A percentile compares a stretch with the other conserved stretches of the same genome.
Evolutionary conservation across 1,140 invertebrate genomes (phyloP).

Genomic region (Conopomorpha cramerella): DNA sequence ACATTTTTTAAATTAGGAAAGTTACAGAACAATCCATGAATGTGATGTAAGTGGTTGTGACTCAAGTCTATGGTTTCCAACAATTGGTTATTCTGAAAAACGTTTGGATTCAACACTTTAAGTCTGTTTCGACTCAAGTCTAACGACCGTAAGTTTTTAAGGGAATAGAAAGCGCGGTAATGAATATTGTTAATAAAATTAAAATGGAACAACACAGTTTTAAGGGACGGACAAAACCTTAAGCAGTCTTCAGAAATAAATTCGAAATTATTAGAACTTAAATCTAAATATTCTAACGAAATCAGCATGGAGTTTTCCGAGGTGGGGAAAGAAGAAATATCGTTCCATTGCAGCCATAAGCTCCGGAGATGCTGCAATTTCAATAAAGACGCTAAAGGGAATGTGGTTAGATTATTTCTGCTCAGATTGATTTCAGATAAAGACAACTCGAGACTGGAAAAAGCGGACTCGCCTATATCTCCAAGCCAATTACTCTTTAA

Average conservation of each 20-base stretch:
- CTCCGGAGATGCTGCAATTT: constrained; percentile 74
- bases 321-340: constrained; percentile 66
- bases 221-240: constrained; percentile 79
- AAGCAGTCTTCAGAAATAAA: constrained; percentile 79
- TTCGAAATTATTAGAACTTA: constrained; percentile 88
- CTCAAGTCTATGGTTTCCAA: constrained; percentile 82
- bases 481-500: constrained; percentile 81
- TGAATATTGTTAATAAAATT: constrained; percentile 83
- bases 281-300: constrained; percentile 77
- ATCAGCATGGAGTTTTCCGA: constrained; percentile 72
- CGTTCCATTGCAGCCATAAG: constrained; percentile 82
- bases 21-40: constrained; percentile 78
- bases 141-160: constrained; percentile 77
- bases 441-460: constrained; percentile 80
- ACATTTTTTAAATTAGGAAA: constrained; percentile 77
- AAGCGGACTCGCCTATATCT: constrained; percentile 81
- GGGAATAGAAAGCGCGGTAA: constrained; percentile 74
- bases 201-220: constrained; percentile 81
- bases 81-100: constrained; percentile 76
- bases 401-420: constrained; percentile 81
- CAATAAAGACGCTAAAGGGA: constrained; percentile 79
- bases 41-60: constrained; percentile 87
- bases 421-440: constrained; percentile 82
- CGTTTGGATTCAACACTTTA: constrained; percentile 73
- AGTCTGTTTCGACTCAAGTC: constrained; percentile 89